Evolutionary conservation across 2,888 invertebrate species (phyloP).

Genomic region (Lasioglossum malachurum): DNA sequence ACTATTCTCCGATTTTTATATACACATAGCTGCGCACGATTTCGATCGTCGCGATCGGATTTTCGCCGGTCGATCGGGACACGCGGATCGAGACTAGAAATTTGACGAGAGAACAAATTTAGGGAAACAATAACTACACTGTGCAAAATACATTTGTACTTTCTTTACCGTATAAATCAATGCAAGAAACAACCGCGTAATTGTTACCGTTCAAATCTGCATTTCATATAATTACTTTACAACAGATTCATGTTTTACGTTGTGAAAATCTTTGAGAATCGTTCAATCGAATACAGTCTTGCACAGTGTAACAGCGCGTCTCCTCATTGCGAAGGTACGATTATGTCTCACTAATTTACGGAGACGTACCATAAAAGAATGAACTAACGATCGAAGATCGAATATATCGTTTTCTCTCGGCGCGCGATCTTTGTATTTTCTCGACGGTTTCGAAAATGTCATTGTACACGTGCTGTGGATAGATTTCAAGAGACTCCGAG

Average conservation of each 20-base stretch:
- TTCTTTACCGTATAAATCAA: background rate
- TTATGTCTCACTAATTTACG: background rate
- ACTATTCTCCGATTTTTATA: conserved; percentile 50
- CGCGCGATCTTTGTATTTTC: conserved; percentile 14
- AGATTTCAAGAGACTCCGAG: conserved; percentile 1
- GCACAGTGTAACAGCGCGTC: background rate
- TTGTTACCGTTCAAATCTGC: background rate
- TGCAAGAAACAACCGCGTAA: background rate
- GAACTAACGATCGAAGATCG: background rate
- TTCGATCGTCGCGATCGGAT: conserved; percentile 12
- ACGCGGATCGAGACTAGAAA: background rate
- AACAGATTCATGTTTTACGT: background rate
- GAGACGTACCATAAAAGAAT: background rate
- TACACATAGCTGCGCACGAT: conserved; percentile 22
- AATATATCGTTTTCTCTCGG: background rate
- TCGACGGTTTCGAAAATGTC: background rate
- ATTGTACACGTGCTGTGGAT: background rate
- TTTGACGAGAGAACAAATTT: background rate
- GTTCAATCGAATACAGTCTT: background rate
- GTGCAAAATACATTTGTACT: background rate
- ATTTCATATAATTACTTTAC: background rate
- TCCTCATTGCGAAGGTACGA: background rate
- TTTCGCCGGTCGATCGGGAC: conserved; percentile 1
- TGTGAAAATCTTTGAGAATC: background rate
- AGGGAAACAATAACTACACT: background rate